A percentile compares a stretch with the other conserved stretches of the same genome.
Evolutionary conservation across 1,140 invertebrate genomes (phyloP).

Genomic region (Ridgeia piscesae): DNA sequence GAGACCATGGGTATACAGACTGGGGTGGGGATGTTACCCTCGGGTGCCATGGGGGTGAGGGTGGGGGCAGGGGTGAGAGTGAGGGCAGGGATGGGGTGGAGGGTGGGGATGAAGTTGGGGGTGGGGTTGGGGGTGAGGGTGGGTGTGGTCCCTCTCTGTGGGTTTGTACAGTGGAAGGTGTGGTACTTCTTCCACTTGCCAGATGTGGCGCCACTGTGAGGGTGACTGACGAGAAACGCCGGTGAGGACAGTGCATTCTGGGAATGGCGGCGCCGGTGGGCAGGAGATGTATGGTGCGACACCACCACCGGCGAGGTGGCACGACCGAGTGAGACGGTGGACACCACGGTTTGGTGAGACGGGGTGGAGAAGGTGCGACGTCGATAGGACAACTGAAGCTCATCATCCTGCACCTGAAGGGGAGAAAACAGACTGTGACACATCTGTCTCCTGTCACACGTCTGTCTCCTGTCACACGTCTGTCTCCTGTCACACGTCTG

Average conservation of each 20-base stretch:
- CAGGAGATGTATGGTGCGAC: conserved; percentile 43
- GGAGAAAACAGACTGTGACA: neutral
- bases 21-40: neutral
- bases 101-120: no score
- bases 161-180: neutral
- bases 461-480: no score
- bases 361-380: conserved; percentile 50
- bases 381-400: conserved; percentile 35
- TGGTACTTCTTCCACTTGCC: neutral
- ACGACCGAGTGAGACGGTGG: conserved; percentile 34
- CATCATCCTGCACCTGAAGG: neutral
- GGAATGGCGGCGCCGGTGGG: conserved; percentile 34
- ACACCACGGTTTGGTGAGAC: conserved; percentile 34
- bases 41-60: no score
- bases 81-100: no score
- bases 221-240: neutral
- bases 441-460: no score
- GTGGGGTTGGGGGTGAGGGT: no score
- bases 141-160: no score
- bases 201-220: neutral
- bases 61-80: no score
- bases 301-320: conserved; percentile 24
- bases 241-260: conserved; percentile 29
- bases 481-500: no score
- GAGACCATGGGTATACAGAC: neutral